Base-by-base conservation (phyloP, 2,113 vertebrate genomes). In the Carassius carassius region DNA sequence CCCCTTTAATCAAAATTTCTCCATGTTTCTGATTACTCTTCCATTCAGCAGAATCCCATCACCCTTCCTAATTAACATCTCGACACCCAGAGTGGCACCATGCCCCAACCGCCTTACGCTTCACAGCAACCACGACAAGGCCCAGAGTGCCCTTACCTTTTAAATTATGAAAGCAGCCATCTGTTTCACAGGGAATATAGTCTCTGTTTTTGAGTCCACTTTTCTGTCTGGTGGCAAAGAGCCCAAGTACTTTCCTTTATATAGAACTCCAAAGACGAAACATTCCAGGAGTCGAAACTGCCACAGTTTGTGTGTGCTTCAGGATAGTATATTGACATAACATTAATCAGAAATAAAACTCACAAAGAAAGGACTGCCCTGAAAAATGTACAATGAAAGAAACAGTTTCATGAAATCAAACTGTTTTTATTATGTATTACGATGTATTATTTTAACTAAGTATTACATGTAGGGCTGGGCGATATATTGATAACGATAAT, bases 91-190 rank as follows among this genome's bases (percentile, higher is more conserved):
- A 58, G n/a, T 63, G 84, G 65, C 44, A 82, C n/a, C 12, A 47
- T 62, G 76, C 32, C 76, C 76, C 76, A 74, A 76, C 54, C 1
- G 14, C 75, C n/a, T 58, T 21, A 84, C 11, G 10, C 69, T 32
- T 60, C 37, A 83, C 41, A 44, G 75, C 78, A 77, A 60, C 51
- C 76, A 72, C 41, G 56, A 86, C 72, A 84, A 73, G 41, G 49
- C 77, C 67, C 73, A n/a, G 60, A 69, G 58, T 72, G 60, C 76
- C 58, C 41, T 56, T 74, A 25, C 86, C 58, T 84, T 84, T 67
- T 85, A 84, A 86, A 89, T 84, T 83, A 88, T 87, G 85, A 87
- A 87, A 87, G 65, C 49, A 82, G 79, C 86, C 82, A 87, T 84
- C 82, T 85, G 75, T 84, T 84, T 81, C 54, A 83, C 65, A 80